A percentile compares a stretch with the other conserved stretches of the same genome.
phyloP scores from a whole-genome alignment of 2,888 invertebrate species.

The Thymelicus sylvestris region DNA sequence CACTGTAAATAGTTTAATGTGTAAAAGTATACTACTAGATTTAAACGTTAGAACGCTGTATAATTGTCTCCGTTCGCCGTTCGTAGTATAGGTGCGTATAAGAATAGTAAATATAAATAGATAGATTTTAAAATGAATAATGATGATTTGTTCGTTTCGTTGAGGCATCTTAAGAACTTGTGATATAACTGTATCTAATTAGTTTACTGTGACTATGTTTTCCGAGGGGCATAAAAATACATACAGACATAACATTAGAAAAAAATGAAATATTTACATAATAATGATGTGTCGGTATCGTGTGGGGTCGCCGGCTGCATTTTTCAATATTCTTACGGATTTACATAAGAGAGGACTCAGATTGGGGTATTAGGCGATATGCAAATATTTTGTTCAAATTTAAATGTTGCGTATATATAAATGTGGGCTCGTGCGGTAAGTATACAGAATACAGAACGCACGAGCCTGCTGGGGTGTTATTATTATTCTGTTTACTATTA shows the following conservation, averaged over 20 bases:
- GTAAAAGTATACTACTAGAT: conserved; percentile 82
- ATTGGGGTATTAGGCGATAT: conserved; percentile 82
- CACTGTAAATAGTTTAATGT: conserved; percentile 79
- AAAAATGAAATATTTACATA: conserved; percentile 70
- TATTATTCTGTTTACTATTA: conserved; percentile 66
- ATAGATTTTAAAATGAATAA: conserved; percentile 69
- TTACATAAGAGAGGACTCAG: conserved; percentile 75
- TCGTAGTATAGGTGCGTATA: conserved; percentile 66
- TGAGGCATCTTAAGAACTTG: conserved; percentile 83
- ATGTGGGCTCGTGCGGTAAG: conserved; percentile 54
- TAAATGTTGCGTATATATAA: conserved; percentile 61
- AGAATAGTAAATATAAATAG: conserved; percentile 65
- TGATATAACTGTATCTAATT: conserved; percentile 82
- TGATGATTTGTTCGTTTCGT: conserved; percentile 77
- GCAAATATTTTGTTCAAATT: conserved; percentile 82
- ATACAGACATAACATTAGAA: conserved; percentile 79
- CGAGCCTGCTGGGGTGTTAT: conserved; percentile 74
- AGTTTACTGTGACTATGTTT: conserved; percentile 70
- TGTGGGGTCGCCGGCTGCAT: conserved; percentile 79
- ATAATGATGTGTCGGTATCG: conserved; percentile 67
- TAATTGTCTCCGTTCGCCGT: conserved; percentile 69
- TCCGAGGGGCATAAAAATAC: conserved; percentile 73
- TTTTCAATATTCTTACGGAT: conserved; percentile 74
- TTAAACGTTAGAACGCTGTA: conserved; percentile 73
- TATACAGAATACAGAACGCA: conserved; percentile 58